Base-by-base conservation (phyloP, 2,113 vertebrate species). In the Eublepharis macularius region DNA sequence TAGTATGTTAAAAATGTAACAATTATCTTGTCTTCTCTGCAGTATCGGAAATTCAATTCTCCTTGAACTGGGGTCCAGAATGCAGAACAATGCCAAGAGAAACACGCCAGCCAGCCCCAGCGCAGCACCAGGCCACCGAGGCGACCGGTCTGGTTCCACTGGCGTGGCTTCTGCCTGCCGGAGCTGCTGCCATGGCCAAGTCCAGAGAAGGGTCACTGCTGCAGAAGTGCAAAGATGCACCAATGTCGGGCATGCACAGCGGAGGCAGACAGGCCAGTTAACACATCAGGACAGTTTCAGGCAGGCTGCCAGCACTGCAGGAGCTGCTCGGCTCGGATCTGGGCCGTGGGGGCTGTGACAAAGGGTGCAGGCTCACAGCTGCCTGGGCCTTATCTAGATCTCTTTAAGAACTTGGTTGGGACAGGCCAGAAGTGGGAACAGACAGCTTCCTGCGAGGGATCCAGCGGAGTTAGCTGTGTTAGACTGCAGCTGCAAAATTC, bases 1-100 rank as follows among this genome's bases (percentile, higher is more conserved):
- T 82, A 54, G 74, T 79, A 89, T 88, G 89, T 41, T 72, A 90
- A 88, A 93, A 93, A 93, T 82, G 89, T 54, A 77, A 80, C 1
- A 1, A 65, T 76, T 72, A 13, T 89, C 88, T 88, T 47, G 81
- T 87, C 70, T 85, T 89, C 82, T 49, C 87, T 0, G 3, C 54
- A 26, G 89, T 29, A 86, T 89, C 90, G 76, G 86, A 83, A 76
- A 66, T 88, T 85, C 76, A 73, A 24, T 80, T 89, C 26, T 76
- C 90, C 88, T 89, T 89, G 92, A 92, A 85, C 82, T 76, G 41
- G 70, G 65, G 32, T 77, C 85, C 2, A 2, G 84, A 86, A 0
- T 3, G 32, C 54, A 81, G 41, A 60, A 32, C 26, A 13, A 69
- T 39, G 69, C 88, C 83, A 86, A 88, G n/a, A 57, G 82, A 85